Evolutionary conservation across 1,140 invertebrate species (phyloP).

Genomic region (Drosophila serrata): DNA sequence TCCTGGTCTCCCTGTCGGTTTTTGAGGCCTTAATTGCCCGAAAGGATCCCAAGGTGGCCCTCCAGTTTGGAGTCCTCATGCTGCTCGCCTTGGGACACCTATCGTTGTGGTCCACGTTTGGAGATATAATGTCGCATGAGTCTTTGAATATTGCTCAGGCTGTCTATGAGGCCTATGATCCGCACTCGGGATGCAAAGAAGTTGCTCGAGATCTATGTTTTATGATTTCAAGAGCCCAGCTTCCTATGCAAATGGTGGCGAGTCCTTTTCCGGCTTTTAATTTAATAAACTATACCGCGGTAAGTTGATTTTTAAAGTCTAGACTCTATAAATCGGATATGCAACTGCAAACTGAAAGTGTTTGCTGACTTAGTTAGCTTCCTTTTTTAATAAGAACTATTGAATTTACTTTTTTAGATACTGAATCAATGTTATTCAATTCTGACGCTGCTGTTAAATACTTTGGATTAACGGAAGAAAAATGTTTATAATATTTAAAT

Average conservation of each 20-base stretch:
- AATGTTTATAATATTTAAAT: too few species aligned
- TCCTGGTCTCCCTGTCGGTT: constrained; percentile 42
- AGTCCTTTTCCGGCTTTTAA: constrained; percentile 55
- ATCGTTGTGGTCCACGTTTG: constrained; percentile 37
- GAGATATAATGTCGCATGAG: constrained; percentile 41
- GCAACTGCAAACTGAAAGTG: too few species aligned
- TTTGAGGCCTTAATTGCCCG: constrained; percentile 39
- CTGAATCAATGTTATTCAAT: constrained; percentile 59
- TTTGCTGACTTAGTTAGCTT: too few species aligned
- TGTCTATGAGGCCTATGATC: constrained; percentile 50
- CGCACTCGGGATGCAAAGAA: background rate
- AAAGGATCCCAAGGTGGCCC: constrained; percentile 33
- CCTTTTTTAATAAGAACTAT: too few species aligned
- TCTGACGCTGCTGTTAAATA: constrained; percentile 31
- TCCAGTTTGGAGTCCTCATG: constrained; percentile 50
- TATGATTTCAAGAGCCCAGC: constrained; percentile 37
- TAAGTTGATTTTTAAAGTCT: constrained; percentile 29
- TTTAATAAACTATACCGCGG: constrained; percentile 37
- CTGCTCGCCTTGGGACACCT: constrained; percentile 31
- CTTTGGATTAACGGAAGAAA: background rate
- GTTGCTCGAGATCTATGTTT: constrained; percentile 36
- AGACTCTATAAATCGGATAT: background rate
- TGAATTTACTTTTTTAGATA: constrained; percentile 24
- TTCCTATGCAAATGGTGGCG: constrained; percentile 24
- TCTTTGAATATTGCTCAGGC: constrained; percentile 32